A percentile compares a stretch with the other conserved stretches of the same genome.
phyloP scores from a whole-genome alignment of 2,888 invertebrate genomes.

The Pristionchus arcanus region DNA sequence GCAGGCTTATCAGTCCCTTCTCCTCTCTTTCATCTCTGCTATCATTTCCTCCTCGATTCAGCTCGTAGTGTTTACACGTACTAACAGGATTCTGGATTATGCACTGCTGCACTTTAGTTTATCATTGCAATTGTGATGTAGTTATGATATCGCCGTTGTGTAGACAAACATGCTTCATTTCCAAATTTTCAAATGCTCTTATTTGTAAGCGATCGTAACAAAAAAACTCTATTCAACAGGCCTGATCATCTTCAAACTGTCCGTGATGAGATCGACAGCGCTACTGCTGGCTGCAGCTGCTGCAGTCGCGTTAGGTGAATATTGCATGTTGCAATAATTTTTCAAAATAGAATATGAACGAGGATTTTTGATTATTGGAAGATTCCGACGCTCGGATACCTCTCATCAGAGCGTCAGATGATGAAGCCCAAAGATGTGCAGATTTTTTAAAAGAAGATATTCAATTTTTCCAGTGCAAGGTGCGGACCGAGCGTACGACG shows the following conservation, averaged over 20 bases:
- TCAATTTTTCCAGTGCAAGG: too few species aligned
- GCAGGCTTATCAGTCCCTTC: background rate
- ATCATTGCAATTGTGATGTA: too few species aligned
- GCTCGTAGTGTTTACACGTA: background rate
- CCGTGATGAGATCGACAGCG: background rate
- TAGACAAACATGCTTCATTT: background rate
- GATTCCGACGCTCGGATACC: too few species aligned
- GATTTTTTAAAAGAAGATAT: background rate
- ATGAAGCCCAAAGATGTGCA: background rate
- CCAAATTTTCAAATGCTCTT: too few species aligned
- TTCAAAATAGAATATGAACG: too few species aligned
- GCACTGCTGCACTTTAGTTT: background rate
- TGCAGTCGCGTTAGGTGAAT: background rate
- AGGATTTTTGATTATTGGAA: too few species aligned
- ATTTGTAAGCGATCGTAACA: too few species aligned
- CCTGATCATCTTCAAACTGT: background rate
- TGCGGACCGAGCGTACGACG: background rate
- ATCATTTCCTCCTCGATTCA: background rate
- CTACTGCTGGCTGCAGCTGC: background rate
- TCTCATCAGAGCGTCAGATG: too few species aligned
- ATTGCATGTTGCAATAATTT: background rate
- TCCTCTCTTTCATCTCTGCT: slow-evolving; percentile 26
- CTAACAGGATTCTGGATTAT: background rate
- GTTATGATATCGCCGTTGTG: background rate
- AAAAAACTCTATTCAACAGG: background rate